Evolutionary conservation across 2,113 vertebrate genomes (phyloP).

Genomic region (Catharus fuscescens): DNA sequence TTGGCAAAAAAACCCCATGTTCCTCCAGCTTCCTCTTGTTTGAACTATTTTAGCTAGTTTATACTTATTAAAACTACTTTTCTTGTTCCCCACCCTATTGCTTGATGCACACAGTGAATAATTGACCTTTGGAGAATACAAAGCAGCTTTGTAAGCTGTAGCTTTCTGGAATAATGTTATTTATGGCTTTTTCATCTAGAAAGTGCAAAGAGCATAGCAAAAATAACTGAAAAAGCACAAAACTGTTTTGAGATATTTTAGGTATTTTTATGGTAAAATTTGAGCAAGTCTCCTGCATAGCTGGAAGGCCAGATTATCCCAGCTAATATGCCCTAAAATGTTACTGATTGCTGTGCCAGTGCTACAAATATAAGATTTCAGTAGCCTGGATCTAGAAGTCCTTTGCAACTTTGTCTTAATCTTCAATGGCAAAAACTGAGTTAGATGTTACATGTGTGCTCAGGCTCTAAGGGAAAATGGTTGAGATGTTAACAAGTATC

Average conservation of each 20-base stretch:
- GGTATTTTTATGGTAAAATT: not conserved
- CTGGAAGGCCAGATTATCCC: not conserved
- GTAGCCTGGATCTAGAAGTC: not conserved
- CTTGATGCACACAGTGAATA: not conserved
- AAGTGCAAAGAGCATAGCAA: slow-evolving; percentile 14
- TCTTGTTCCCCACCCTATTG: not conserved
- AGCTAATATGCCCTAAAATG: not conserved
- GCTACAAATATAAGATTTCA: not conserved
- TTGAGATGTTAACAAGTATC: not conserved
- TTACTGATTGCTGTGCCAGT: not conserved
- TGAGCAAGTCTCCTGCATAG: not conserved
- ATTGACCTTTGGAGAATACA: slow-evolving; percentile 52
- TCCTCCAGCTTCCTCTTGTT: not conserved
- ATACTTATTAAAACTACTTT: not conserved
- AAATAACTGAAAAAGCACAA: slow-evolving; percentile 13
- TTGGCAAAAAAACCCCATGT: not conserved
- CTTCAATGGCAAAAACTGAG: not conserved
- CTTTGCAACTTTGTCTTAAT: not conserved
- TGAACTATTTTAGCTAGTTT: not conserved
- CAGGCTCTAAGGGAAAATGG: not conserved
- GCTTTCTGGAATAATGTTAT: slow-evolving; percentile 66
- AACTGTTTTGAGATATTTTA: not conserved
- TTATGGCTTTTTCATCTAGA: slow-evolving; percentile 30
- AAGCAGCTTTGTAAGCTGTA: slow-evolving; percentile 52
- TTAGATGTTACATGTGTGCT: not conserved